Conservation (phyloP, 2,113 vertebrate species). For the Callionymus lyra region DNA sequence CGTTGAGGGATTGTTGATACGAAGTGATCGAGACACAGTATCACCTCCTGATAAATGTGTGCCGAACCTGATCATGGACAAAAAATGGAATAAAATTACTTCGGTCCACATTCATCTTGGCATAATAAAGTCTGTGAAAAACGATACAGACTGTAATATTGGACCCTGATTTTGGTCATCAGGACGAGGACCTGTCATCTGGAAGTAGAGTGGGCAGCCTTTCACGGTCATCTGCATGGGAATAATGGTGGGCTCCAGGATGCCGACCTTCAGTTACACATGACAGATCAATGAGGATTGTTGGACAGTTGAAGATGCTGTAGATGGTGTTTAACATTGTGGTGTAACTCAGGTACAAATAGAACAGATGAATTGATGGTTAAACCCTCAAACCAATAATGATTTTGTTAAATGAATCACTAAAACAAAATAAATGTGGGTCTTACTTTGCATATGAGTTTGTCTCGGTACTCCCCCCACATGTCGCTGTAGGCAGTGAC, state of each 20-base stretch:
- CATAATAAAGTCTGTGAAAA: neutral
- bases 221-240: constrained; percentile 75
- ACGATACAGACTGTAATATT: constrained; percentile 65
- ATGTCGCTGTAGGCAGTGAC: constrained; percentile 81
- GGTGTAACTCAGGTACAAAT: no score
- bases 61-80: constrained; percentile 72
- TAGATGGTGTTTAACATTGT: no score
- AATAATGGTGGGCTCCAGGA: constrained; percentile 65
- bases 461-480: constrained; percentile 90
- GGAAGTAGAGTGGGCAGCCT: constrained; percentile 85
- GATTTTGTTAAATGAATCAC: no score
- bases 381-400: neutral
- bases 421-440: no score
- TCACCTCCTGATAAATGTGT: constrained; percentile 77
- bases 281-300: no score
- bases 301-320: no score
- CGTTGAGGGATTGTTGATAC: constrained; percentile 79
- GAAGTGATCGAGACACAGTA: constrained; percentile 69
- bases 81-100: constrained; percentile 1
- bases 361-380: neutral
- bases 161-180: constrained; percentile 61
- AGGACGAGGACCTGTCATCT: constrained; percentile 67
- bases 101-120: neutral
- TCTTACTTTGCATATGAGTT: constrained; percentile 77
- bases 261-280: constrained; percentile 67